Conservation (phyloP, 2,888 invertebrate species). For the Conchocele bisecta region DNA sequence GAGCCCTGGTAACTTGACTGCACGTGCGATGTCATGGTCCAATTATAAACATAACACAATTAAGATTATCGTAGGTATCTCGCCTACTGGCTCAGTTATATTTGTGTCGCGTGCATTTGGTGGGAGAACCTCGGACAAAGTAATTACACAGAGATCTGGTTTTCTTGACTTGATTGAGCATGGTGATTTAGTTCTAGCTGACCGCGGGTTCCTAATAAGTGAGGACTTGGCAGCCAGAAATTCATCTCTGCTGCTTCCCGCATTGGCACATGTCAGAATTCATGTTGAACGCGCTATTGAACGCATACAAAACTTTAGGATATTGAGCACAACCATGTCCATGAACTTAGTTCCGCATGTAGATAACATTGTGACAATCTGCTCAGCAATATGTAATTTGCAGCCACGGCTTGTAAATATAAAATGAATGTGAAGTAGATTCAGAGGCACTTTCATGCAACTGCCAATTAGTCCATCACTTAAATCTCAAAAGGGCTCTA, state of each 20-base stretch:
- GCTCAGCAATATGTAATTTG: background rate
- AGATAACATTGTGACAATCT: constrained; percentile 24
- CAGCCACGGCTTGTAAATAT: background rate
- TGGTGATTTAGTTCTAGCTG: constrained; percentile 31
- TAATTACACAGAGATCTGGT: constrained; percentile 18
- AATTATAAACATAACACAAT: constrained; percentile 32
- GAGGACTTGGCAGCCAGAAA: constrained; percentile 18
- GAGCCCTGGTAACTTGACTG: constrained; percentile 8
- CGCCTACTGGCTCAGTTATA: constrained; percentile 24
- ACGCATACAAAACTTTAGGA: constrained; percentile 16
- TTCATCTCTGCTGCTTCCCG: constrained; percentile 10
- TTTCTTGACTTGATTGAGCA: constrained; percentile 13
- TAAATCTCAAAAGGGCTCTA: no score
- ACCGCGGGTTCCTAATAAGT: constrained; percentile 29
- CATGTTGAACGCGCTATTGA: constrained; percentile 32
- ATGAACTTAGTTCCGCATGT: background rate
- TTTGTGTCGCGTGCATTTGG: constrained; percentile 15
- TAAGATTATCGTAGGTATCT: constrained; percentile 14
- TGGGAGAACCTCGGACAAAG: constrained; percentile 32
- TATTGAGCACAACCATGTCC: constrained; percentile 8
- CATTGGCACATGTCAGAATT: constrained; percentile 18
- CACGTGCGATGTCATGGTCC: constrained; percentile 11
- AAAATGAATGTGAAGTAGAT: no score
- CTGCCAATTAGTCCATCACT: no score
- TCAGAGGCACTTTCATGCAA: no score